Conservation (phyloP, 2,797 vertebrate genomes). For the Galago senegalensis region DNA sequence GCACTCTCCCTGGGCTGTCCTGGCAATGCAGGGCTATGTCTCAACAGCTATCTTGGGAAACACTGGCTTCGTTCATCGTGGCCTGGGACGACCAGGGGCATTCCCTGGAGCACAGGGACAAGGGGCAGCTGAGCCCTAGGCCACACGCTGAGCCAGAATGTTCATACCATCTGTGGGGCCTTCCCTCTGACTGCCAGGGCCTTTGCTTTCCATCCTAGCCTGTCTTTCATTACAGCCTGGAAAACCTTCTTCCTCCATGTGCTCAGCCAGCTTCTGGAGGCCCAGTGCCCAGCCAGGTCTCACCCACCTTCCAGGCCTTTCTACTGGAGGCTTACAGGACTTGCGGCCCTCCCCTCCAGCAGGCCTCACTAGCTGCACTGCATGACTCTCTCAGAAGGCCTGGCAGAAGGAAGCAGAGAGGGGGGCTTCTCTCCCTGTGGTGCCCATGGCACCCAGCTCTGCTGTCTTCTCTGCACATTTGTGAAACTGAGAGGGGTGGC, state of each 20-base stretch:
- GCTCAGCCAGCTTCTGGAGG: not conserved
- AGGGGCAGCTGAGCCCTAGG: not conserved
- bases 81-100: not conserved
- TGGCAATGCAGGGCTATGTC: not conserved
- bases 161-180: fast-evolving
- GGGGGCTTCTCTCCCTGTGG: not conserved
- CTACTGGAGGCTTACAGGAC: not conserved
- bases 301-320: not conserved
- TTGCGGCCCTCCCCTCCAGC: not conserved
- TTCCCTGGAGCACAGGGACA: not conserved
- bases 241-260: not conserved
- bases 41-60: conserved; percentile 42
- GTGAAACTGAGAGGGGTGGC: not conserved
- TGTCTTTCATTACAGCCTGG: not conserved
- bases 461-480: not conserved
- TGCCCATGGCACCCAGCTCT: not conserved
- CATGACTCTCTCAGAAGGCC: fast-evolving
- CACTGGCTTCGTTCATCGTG: not conserved
- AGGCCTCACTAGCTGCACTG: not conserved
- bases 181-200: not conserved
- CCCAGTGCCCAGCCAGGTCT: not conserved
- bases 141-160: too few species aligned
- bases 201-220: not conserved
- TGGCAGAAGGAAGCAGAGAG: not conserved
- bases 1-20: not conserved